A percentile compares a stretch with the other conserved stretches of the same genome.
These are phyloP conservation scores for Ellobius talpinus DNA, from an alignment of 2,113 vertebrate species.

Conservation along the genomic window DNA sequence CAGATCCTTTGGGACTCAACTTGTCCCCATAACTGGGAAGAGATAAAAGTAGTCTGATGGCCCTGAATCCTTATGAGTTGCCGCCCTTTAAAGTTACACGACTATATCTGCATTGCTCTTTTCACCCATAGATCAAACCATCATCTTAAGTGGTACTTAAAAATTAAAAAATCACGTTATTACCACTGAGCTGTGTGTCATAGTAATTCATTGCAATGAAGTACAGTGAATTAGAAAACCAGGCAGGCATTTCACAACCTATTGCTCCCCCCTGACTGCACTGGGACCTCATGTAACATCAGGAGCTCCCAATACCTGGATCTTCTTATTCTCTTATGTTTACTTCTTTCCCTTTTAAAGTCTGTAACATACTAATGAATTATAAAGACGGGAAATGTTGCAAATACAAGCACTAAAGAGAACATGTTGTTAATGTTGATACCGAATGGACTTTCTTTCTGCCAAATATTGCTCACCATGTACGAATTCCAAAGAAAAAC, in stretches of 20 bases:
- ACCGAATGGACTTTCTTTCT: background rate
- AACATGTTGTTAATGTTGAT: background rate
- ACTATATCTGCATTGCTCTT: background rate
- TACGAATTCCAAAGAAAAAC: constrained; percentile 54
- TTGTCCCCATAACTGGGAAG: background rate
- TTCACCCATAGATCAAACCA: background rate
- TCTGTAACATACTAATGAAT: background rate
- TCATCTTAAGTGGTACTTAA: background rate
- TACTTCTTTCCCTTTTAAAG: background rate
- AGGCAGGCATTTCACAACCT: background rate
- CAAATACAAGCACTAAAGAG: background rate
- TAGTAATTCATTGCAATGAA: background rate
- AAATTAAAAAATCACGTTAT: background rate
- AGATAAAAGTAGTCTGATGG: background rate
- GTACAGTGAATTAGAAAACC: background rate
- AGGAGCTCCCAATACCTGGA: background rate
- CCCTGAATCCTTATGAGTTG: background rate
- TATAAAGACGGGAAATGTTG: constrained; percentile 13
- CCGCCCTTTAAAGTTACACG: background rate
- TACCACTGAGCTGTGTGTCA: background rate
- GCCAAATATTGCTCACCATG: constrained; percentile 13
- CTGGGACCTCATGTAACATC: background rate
- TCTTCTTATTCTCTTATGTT: background rate
- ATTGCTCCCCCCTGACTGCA: background rate
- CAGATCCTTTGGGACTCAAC: background rate